phyloP scores from a whole-genome alignment of 2,113 vertebrate genomes.

The Megaleporinus macrocephalus region DNA sequence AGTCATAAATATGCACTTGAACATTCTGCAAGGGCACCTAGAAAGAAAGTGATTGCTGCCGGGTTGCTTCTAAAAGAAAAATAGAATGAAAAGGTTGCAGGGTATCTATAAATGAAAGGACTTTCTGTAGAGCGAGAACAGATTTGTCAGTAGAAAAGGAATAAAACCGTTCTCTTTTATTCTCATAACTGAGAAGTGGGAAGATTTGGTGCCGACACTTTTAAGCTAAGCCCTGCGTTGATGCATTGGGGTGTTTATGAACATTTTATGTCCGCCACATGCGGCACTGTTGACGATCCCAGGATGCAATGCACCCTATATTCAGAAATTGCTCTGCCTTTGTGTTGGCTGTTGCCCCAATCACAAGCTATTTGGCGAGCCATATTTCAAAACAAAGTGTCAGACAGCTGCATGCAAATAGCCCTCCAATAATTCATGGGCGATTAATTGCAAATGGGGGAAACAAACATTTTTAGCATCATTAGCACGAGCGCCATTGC shows the following conservation, averaged over 20 bases:
- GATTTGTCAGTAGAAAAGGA: background rate
- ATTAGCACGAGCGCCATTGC: constrained; percentile 54
- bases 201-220: background rate
- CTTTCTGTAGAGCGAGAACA: background rate
- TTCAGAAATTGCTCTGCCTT: background rate
- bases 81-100: constrained; percentile 16
- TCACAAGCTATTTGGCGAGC: background rate
- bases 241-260: background rate
- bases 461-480: constrained; percentile 63
- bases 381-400: constrained; percentile 53
- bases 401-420: constrained; percentile 60
- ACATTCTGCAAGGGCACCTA: constrained; percentile 67
- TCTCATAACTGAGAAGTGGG: background rate
- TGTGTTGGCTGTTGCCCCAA: background rate
- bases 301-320: background rate
- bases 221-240: too few species aligned
- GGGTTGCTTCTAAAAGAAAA: background rate
- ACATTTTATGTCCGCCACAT: background rate
- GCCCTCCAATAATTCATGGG: constrained; percentile 54
- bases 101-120: constrained; percentile 19
- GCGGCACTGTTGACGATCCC: background rate
- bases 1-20: constrained; percentile 57
- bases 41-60: constrained; percentile 70
- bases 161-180: too few species aligned
- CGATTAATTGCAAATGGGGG: constrained; percentile 52